Percentiles rank a stretch among this genome's conserved stretches.
Evolutionary conservation across 2,888 invertebrate species (phyloP).

Genomic region (Anoplius nigerrimus): DNA sequence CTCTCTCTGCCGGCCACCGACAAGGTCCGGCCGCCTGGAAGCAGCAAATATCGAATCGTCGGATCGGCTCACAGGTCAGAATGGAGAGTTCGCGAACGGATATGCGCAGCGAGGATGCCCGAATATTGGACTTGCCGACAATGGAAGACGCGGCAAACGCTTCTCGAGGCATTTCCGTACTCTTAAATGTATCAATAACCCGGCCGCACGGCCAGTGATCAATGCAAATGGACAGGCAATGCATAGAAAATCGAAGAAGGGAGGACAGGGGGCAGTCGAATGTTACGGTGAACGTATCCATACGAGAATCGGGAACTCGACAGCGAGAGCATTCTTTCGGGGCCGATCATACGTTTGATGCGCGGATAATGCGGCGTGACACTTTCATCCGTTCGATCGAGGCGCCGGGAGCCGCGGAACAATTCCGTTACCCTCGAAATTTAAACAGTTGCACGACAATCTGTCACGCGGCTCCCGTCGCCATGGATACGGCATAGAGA

Average conservation of each 20-base stretch:
- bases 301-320: too few species aligned
- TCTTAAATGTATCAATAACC: too few species aligned
- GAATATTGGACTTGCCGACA: too few species aligned
- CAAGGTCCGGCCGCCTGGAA: constrained; percentile 60
- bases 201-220: too few species aligned
- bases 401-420: constrained; percentile 3
- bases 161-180: too few species aligned
- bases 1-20: constrained; percentile 41
- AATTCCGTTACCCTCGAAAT: constrained; percentile 29
- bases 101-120: background rate
- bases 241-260: too few species aligned
- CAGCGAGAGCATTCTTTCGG: constrained; percentile 11
- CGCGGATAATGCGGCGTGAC: constrained; percentile 40
- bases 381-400: constrained; percentile 47
- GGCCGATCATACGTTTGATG: too few species aligned
- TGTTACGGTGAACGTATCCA: too few species aligned
- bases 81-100: constrained; percentile 10
- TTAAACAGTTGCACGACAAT: constrained; percentile 53
- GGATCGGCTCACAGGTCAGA: constrained; percentile 36
- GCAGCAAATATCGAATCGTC: constrained; percentile 57
- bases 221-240: too few species aligned
- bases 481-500: constrained; percentile 29
- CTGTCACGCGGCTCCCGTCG: constrained; percentile 38
- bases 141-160: too few species aligned
- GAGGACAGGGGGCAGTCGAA: too few species aligned